Evolutionary conservation across 1,140 invertebrate genomes (phyloP).

Genomic region (Trissolcus basalis): DNA sequence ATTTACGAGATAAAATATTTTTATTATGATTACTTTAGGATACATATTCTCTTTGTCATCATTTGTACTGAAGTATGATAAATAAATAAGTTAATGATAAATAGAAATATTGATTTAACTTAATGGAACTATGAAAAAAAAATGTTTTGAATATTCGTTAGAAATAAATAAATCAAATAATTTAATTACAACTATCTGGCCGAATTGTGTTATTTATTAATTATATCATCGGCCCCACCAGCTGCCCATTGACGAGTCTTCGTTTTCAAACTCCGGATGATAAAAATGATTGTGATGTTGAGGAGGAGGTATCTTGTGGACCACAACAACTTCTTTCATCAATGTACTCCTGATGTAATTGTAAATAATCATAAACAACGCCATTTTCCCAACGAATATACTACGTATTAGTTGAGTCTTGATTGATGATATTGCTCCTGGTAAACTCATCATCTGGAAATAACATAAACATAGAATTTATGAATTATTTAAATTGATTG

Average conservation of each 20-base stretch:
- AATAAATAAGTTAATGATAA: neutral
- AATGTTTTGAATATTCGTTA: neutral
- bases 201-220: too few species aligned
- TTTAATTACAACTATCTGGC: too few species aligned
- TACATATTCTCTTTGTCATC: too few species aligned
- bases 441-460: conserved; percentile 43
- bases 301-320: conserved; percentile 48
- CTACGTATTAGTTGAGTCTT: conserved; percentile 39
- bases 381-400: conserved; percentile 42
- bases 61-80: neutral
- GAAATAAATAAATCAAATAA: too few species aligned
- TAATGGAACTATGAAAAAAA: too few species aligned
- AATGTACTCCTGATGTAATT: conserved; percentile 35
- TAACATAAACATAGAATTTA: conserved; percentile 2
- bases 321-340: conserved; percentile 51
- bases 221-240: conserved; percentile 37
- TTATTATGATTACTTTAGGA: too few species aligned
- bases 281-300: conserved; percentile 48
- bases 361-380: conserved; percentile 45
- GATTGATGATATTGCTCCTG: conserved; percentile 39
- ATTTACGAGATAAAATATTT: too few species aligned
- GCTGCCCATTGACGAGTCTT: conserved; percentile 13
- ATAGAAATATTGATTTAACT: too few species aligned
- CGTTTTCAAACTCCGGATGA: conserved; percentile 32
- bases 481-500: too few species aligned